A percentile compares a stretch with the other conserved stretches of the same genome.
Evolutionary conservation across 2,888 invertebrate genomes (phyloP).

Genomic region (Hermaeophaga mercurialis): DNA sequence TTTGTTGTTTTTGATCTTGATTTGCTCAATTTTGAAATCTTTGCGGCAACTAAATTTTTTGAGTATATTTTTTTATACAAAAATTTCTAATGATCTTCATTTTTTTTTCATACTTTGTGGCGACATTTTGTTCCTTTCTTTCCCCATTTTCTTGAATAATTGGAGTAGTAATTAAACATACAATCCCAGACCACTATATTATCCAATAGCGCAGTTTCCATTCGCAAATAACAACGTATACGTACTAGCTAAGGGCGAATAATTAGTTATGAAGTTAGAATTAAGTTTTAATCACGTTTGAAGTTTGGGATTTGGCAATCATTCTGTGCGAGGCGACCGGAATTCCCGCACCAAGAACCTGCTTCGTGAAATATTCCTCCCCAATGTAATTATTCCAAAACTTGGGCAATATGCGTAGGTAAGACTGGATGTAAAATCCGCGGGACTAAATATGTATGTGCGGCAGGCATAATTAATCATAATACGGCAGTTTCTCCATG

Average conservation of each 20-base stretch:
- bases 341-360: constrained; percentile 9
- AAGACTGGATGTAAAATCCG: constrained; percentile 36
- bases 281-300: constrained; percentile 10
- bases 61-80: no score
- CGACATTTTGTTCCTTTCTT: no score
- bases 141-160: no score
- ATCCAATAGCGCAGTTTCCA: no score
- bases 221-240: no score
- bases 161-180: no score
- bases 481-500: constrained; percentile 53
- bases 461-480: constrained; percentile 54
- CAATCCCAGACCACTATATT: no score
- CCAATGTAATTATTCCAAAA: constrained; percentile 34
- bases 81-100: no score
- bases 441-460: constrained; percentile 39
- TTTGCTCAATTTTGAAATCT: no score
- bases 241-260: neutral
- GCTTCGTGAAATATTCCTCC: constrained; percentile 27
- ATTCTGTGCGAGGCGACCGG: constrained; percentile 1
- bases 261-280: constrained; percentile 4
- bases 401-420: constrained; percentile 33
- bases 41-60: no score
- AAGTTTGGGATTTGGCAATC: constrained; percentile 6
- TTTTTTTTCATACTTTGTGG: no score
- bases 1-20: no score